Evolutionary conservation across 2,797 vertebrate species (phyloP), one percentile per base, ranked within the genome.

Genomic region (Saxicola maurus): DNA sequence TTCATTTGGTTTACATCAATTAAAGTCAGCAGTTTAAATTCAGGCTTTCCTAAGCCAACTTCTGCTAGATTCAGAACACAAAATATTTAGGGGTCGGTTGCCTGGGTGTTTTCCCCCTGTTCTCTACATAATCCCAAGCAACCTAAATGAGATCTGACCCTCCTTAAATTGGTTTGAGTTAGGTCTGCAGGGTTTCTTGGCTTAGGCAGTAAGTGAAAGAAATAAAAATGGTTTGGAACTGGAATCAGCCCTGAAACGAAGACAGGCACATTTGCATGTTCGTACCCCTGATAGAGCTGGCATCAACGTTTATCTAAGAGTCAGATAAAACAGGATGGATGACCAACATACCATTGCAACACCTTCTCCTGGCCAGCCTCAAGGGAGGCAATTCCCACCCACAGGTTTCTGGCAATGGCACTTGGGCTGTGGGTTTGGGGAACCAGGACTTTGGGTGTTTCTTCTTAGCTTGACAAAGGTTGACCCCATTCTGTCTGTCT

Each of bases 401-500:
- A 85, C 46, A 30, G 13, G 17, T 15, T 57, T 48, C 40, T 25
- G 13, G 19, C 57, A 79, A 35, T 1, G 21, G 48, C 30, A 78
- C 59, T 72, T 23, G 25, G 27, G 28, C 48, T 59, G 28, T 19
- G 9, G 19, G n/a, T 62, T 56, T 55, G 33, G 37, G 16, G 40
- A 91, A 66, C 9, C 1, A 1, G 15, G 17, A 77, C 42, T 72
- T 57, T 8, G 49, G 81, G 68, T 68, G 59, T 82, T 84, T 83
- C 11, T 67, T 72, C 86, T 48, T 33, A 55, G 46, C 78, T 28
- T 74, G 42, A 90, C 57, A 90, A 88, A 79, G 11, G 24, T 6
- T 94, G 69, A 92, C 80, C 80, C 25, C 62, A 86, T 81, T 91
- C 78, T 88, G 78, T 81, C 75, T 71, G 30, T 73, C 84, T 68